Percentiles rank a stretch among this genome's conserved stretches.
These are phyloP conservation scores for Campylomormyrus tamandua DNA, from an alignment of 2,113 vertebrate genomes.

Conservation along the genomic window DNA sequence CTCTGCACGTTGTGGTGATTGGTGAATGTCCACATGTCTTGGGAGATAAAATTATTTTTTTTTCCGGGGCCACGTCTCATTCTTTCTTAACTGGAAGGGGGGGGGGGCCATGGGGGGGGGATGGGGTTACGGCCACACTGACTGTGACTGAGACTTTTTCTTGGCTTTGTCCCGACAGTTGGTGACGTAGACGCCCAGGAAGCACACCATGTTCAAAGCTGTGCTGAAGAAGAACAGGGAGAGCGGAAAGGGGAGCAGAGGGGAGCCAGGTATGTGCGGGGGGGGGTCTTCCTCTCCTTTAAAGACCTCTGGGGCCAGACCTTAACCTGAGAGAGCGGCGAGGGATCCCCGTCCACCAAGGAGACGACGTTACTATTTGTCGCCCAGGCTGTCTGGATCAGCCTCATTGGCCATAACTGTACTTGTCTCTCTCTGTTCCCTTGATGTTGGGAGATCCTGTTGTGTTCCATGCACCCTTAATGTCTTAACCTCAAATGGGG, in stretches of 20 bases:
- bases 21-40: not conserved
- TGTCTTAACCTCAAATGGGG: not conserved
- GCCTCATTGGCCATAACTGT: not conserved
- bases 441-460: not conserved
- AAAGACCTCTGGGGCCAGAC: not conserved
- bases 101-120: not conserved
- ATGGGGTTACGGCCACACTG: not conserved
- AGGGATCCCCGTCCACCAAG: not conserved
- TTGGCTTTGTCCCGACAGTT: constrained; percentile 35
- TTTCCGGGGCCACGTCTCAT: too few species aligned
- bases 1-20: not conserved
- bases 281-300: not conserved
- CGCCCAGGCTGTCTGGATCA: not conserved
- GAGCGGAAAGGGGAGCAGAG: constrained; percentile 81
- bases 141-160: not conserved
- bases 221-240: constrained; percentile 96
- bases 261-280: constrained; percentile 73
- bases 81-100: not conserved
- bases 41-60: too few species aligned
- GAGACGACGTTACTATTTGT: not conserved
- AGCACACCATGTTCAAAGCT: constrained; percentile 82
- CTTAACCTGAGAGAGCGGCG: not conserved
- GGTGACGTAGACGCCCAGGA: constrained; percentile 40
- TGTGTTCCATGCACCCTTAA: not conserved
- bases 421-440: not conserved